These are phyloP conservation scores for Drosophila mercatorum DNA, from an alignment of 2,888 invertebrate genomes.

Conservation along the genomic window DNA sequence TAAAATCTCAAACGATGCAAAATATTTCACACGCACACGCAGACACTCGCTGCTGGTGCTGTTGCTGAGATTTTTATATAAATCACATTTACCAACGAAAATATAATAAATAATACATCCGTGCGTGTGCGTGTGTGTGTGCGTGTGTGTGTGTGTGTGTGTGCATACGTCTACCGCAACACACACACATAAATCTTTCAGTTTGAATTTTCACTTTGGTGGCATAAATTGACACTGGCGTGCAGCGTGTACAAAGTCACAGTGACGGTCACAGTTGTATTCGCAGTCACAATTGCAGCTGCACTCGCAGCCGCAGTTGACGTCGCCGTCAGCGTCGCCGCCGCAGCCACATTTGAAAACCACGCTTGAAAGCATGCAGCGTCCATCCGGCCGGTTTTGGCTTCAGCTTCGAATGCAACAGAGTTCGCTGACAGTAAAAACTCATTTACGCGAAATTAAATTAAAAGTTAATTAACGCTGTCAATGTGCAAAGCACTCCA, in stretches of 20 bases:
- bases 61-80: slow-evolving; percentile 75
- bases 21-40: slow-evolving; percentile 73
- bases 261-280: slow-evolving; percentile 16
- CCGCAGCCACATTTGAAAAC: slow-evolving; percentile 74
- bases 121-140: slow-evolving; percentile 14
- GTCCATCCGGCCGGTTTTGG: slow-evolving; percentile 29
- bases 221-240: slow-evolving; percentile 82
- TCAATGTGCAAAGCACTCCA: slow-evolving; percentile 82
- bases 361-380: slow-evolving; percentile 74
- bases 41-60: slow-evolving; percentile 4
- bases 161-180: slow-evolving; percentile 45
- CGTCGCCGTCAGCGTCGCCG: slow-evolving; percentile 2
- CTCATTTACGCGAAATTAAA: slow-evolving; percentile 82
- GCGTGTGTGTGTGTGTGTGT: slow-evolving; percentile 12
- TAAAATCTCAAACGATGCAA: slow-evolving; percentile 73
- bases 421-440: slow-evolving; percentile 81
- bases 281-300: slow-evolving; percentile 1
- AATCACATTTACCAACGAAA: slow-evolving; percentile 73
- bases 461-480: slow-evolving; percentile 82
- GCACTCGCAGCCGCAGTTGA: neutral
- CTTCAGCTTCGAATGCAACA: slow-evolving; percentile 64
- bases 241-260: slow-evolving; percentile 38
- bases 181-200: slow-evolving; percentile 77
- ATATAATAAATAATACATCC: slow-evolving; percentile 76
- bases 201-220: slow-evolving; percentile 80